Percentiles rank a stretch among this genome's conserved stretches.
phyloP scores from a whole-genome alignment of 2,888 invertebrate species.

The Ctenicera cuprea region DNA sequence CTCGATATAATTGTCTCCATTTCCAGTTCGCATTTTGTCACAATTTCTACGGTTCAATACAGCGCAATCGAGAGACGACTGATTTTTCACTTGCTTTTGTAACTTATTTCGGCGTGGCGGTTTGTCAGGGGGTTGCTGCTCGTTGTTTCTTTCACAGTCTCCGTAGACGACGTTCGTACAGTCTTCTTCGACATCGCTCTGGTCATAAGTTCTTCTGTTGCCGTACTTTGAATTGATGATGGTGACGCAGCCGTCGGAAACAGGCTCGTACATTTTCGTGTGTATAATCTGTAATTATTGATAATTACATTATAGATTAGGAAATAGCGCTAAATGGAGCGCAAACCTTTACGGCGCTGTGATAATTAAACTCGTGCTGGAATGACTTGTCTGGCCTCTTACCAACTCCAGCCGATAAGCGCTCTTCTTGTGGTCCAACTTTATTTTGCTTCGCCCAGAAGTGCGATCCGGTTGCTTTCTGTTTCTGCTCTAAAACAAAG shows the following conservation, averaged over 20 bases:
- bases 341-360: constrained; percentile 54
- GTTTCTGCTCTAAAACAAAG: constrained; percentile 29
- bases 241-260: constrained; percentile 66
- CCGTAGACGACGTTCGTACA: constrained; percentile 45
- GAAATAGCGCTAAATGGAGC: constrained; percentile 14
- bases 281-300: constrained; percentile 60
- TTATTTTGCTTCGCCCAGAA: constrained; percentile 25
- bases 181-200: constrained; percentile 61
- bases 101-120: constrained; percentile 62
- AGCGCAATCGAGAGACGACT: constrained; percentile 36
- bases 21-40: constrained; percentile 64
- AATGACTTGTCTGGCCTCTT: not conserved
- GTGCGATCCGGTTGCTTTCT: constrained; percentile 17
- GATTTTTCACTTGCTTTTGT: constrained; percentile 46
- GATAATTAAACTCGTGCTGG: constrained; percentile 52
- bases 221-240: constrained; percentile 60
- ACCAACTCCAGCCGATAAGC: not conserved
- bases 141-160: constrained; percentile 46
- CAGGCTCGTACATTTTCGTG: constrained; percentile 70
- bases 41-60: constrained; percentile 48
- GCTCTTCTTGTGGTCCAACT: constrained; percentile 17
- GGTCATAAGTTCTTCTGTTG: constrained; percentile 51
- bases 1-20: constrained; percentile 65
- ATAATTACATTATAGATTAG: constrained; percentile 46
- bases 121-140: constrained; percentile 62